phyloP scores from a whole-genome alignment of 2,888 invertebrate species.

The Falcaria lacertinaria region DNA sequence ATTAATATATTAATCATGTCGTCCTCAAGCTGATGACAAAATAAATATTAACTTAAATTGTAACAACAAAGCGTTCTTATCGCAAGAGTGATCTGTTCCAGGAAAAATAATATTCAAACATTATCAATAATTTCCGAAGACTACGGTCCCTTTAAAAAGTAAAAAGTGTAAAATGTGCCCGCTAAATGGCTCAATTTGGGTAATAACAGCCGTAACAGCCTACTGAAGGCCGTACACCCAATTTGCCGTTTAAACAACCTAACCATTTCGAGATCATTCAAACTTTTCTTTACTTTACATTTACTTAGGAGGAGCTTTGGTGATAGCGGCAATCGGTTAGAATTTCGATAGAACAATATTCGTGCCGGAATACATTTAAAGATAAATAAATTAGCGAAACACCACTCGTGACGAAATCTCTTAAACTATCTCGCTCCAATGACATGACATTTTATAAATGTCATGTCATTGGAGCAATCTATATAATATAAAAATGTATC shows the following conservation, averaged over 20 bases:
- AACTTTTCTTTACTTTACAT: slow-evolving; percentile 18
- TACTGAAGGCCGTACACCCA: slow-evolving; percentile 19
- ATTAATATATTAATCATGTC: too few species aligned
- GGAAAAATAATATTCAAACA: neutral
- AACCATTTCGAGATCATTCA: slow-evolving; percentile 21
- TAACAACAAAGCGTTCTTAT: too few species aligned
- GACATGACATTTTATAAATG: too few species aligned
- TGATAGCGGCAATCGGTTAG: too few species aligned
- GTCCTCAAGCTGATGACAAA: too few species aligned
- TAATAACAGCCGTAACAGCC: slow-evolving; percentile 20
- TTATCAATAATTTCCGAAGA: neutral
- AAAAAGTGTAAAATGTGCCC: slow-evolving; percentile 13
- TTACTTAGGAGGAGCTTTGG: neutral
- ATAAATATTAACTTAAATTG: too few species aligned
- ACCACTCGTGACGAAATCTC: too few species aligned
- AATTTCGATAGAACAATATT: neutral
- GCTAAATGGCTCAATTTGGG: slow-evolving; percentile 25
- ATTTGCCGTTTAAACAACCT: slow-evolving; percentile 25
- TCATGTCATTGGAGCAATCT: too few species aligned
- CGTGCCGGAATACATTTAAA: too few species aligned
- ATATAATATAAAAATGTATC: too few species aligned
- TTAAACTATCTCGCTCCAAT: too few species aligned
- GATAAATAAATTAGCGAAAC: too few species aligned
- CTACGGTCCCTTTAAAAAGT: slow-evolving; percentile 1
- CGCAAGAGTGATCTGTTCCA: neutral